These are phyloP conservation scores for Papilio polytes DNA, from an alignment of 1,140 invertebrate species.

Conservation along the genomic window DNA sequence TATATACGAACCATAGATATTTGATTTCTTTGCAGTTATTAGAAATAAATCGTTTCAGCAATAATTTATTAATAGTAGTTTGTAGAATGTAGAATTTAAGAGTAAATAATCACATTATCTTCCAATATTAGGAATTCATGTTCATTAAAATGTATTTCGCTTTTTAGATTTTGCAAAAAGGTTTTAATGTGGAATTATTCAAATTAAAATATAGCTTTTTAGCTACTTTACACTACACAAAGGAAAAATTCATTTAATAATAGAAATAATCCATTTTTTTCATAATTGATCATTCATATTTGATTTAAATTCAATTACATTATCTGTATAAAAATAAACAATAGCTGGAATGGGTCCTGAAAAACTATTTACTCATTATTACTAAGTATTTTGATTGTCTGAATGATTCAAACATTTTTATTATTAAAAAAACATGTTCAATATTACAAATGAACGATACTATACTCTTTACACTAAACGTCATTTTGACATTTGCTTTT, in stretches of 20 bases:
- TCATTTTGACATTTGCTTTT: neutral
- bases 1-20: slow-evolving; percentile 40
- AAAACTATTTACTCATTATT: slow-evolving; percentile 25
- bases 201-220: neutral
- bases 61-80: slow-evolving; percentile 26
- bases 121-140: slow-evolving; percentile 58
- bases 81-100: slow-evolving; percentile 40
- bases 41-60: slow-evolving; percentile 3
- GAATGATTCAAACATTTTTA: slow-evolving; percentile 43
- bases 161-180: neutral
- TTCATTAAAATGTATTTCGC: neutral
- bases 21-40: slow-evolving; percentile 44
- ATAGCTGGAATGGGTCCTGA: slow-evolving; percentile 69
- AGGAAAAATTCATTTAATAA: slow-evolving; percentile 14
- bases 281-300: slow-evolving; percentile 57
- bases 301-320: slow-evolving; percentile 43
- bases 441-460: neutral
- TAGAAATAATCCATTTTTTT: slow-evolving; percentile 1
- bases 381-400: slow-evolving; percentile 44
- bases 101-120: slow-evolving; percentile 73
- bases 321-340: slow-evolving; percentile 47
- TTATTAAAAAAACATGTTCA: neutral
- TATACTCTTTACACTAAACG: neutral
- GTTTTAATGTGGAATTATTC: too few relatives aligned
- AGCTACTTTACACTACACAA: neutral